Percentiles rank a stretch among this genome's conserved stretches.
phyloP scores from a whole-genome alignment of 2,113 vertebrate species.

The Urocynchramus pylzowi region DNA sequence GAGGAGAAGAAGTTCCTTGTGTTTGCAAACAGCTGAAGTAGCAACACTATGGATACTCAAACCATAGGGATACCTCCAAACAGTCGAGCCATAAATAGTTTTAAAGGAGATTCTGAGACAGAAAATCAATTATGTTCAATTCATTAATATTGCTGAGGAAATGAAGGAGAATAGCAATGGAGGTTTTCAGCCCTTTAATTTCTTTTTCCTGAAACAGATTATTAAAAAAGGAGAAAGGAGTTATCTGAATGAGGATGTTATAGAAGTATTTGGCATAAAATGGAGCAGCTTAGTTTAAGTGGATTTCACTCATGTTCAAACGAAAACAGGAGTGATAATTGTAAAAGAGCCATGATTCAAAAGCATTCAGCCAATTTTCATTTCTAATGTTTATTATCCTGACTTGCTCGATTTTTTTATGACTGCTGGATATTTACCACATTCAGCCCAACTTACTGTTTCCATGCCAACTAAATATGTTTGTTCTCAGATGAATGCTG shows the following conservation, averaged over 20 bases:
- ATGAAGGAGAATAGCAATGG: slow-evolving; percentile 31
- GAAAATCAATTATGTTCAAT: slow-evolving; percentile 55
- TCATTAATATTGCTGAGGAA: slow-evolving; percentile 50
- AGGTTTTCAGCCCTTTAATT: slow-evolving; percentile 63
- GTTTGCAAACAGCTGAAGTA: background rate
- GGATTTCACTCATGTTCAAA: slow-evolving; percentile 61
- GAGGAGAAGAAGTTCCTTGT: background rate
- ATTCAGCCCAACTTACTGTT: slow-evolving; percentile 66
- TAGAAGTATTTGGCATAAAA: slow-evolving; percentile 49
- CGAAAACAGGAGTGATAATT: slow-evolving; percentile 67
- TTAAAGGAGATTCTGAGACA: slow-evolving; percentile 43
- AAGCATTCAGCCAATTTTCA: slow-evolving; percentile 63
- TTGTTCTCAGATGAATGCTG: slow-evolving; percentile 68
- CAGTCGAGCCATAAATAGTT: background rate
- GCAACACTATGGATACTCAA: background rate
- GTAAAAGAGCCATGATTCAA: slow-evolving; percentile 67
- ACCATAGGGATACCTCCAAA: background rate
- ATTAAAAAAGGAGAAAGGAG: slow-evolving; percentile 1
- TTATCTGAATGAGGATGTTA: slow-evolving; percentile 1
- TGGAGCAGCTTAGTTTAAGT: slow-evolving; percentile 55
- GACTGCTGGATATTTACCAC: slow-evolving; percentile 74
- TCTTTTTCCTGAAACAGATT: slow-evolving; percentile 52
- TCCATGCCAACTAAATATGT: slow-evolving; percentile 72
- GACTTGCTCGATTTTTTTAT: slow-evolving; percentile 64
- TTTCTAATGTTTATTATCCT: slow-evolving; percentile 71